Percentiles rank a stretch among this genome's conserved stretches.
These are phyloP conservation scores for Alosa alosa DNA, from an alignment of 2,113 vertebrate genomes.

Conservation along the genomic window DNA sequence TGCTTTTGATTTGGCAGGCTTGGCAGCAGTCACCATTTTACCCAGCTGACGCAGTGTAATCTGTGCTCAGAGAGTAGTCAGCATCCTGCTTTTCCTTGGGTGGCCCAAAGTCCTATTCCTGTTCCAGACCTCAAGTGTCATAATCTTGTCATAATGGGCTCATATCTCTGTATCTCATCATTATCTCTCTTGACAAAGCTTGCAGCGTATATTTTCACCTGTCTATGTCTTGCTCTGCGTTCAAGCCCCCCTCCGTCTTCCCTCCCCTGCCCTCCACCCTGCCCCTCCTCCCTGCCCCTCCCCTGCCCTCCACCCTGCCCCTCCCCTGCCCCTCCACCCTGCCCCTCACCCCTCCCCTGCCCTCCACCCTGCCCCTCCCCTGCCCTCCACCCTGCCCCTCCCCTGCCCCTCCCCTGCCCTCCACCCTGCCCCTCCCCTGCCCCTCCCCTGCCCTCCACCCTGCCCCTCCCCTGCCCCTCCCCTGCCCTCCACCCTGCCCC, in stretches of 20 bases:
- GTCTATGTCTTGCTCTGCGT: neutral
- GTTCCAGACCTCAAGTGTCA: neutral
- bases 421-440: too few species aligned
- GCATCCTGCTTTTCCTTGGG: neutral
- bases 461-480: constrained; percentile 25
- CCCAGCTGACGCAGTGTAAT: neutral
- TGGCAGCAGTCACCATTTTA: neutral
- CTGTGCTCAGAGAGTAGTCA: neutral
- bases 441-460: neutral
- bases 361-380: neutral
- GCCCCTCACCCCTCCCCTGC: neutral
- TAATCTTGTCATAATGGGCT: neutral
- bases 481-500: too few species aligned
- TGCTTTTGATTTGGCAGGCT: neutral
- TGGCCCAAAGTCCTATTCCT: neutral
- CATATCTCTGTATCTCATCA: neutral
- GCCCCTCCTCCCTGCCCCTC: neutral
- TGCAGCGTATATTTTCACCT: neutral
- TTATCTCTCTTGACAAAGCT: neutral
- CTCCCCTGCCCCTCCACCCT: constrained; percentile 22
- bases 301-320: neutral
- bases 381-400: neutral
- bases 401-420: too few species aligned
- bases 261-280: too few species aligned
- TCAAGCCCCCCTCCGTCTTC: too few species aligned